Conservation (phyloP, 2,797 vertebrate genomes). For the Scolopax rusticola region DNA sequence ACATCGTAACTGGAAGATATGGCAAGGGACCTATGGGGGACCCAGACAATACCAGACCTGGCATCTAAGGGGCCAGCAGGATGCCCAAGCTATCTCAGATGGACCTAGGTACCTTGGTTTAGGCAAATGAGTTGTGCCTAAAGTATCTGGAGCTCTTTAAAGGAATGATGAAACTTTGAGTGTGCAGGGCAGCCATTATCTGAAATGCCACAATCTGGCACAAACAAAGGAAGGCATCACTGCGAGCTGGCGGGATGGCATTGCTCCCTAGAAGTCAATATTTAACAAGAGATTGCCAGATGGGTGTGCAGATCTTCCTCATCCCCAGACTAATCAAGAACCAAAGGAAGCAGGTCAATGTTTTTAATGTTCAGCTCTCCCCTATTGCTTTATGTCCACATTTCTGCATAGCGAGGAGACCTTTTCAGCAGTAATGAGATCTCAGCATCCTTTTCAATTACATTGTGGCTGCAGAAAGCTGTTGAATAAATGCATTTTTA, state of each 20-base stretch:
- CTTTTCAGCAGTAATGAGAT: slow-evolving; percentile 60
- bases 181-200: background rate
- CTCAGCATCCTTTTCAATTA: slow-evolving; percentile 62
- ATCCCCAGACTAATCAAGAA: slow-evolving; percentile 37
- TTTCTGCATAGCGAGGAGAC: slow-evolving; percentile 24
- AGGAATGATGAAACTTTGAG: background rate
- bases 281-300: slow-evolving; percentile 44
- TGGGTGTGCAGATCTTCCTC: slow-evolving; percentile 31
- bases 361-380: slow-evolving; percentile 40
- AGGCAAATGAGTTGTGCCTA: background rate
- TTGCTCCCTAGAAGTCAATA: slow-evolving; percentile 50
- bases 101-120: background rate
- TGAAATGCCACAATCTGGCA: slow-evolving; percentile 26
- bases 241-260: background rate
- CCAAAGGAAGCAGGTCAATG: slow-evolving; percentile 42
- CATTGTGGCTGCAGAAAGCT: background rate
- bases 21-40: background rate
- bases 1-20: background rate
- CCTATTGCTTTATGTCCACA: slow-evolving; percentile 42
- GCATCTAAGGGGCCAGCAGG: background rate
- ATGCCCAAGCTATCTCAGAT: background rate
- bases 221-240: background rate
- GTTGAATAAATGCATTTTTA: slow-evolving; percentile 63
- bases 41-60: background rate
- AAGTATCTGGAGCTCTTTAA: background rate